phyloP scores from a whole-genome alignment of 1,140 invertebrate genomes.

The Lepidostoma basale region DNA sequence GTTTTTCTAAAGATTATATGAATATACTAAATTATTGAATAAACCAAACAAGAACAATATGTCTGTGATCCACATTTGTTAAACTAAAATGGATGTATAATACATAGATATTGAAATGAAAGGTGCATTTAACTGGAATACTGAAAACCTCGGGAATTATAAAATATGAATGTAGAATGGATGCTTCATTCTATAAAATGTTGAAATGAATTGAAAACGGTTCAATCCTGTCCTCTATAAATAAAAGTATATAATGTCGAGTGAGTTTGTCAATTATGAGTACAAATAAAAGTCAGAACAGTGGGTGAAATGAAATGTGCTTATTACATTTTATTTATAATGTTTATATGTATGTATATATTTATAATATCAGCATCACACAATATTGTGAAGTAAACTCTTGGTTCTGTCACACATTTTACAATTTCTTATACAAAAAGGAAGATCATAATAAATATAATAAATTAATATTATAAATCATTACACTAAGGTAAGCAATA shows the following conservation, averaged over 20 bases:
- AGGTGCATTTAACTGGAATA: neutral
- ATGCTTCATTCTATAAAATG: constrained; percentile 10
- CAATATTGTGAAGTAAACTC: too few relatives aligned
- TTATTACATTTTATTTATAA: too few relatives aligned
- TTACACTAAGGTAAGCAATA: too few relatives aligned
- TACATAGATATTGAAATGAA: constrained; percentile 28
- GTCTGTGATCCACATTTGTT: constrained; percentile 44
- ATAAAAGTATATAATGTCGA: neutral
- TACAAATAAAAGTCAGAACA: constrained; percentile 27
- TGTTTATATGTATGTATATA: too few relatives aligned
- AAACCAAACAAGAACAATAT: constrained; percentile 42
- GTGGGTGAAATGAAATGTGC: neutral
- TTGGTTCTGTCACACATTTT: too few relatives aligned
- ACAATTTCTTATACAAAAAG: too few relatives aligned
- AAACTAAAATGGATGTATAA: constrained; percentile 39
- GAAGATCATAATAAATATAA: too few relatives aligned
- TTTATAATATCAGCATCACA: too few relatives aligned
- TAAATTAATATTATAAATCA: too few relatives aligned
- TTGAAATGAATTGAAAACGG: neutral
- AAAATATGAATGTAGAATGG: constrained; percentile 19
- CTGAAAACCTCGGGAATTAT: neutral
- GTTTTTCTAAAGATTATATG: constrained; percentile 44
- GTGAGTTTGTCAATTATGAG: constrained; percentile 29
- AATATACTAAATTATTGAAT: constrained; percentile 29
- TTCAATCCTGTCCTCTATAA: constrained; percentile 4